Evolutionary conservation across 2,113 vertebrate species (phyloP).

Genomic region (Herpetotheres cachinnans): DNA sequence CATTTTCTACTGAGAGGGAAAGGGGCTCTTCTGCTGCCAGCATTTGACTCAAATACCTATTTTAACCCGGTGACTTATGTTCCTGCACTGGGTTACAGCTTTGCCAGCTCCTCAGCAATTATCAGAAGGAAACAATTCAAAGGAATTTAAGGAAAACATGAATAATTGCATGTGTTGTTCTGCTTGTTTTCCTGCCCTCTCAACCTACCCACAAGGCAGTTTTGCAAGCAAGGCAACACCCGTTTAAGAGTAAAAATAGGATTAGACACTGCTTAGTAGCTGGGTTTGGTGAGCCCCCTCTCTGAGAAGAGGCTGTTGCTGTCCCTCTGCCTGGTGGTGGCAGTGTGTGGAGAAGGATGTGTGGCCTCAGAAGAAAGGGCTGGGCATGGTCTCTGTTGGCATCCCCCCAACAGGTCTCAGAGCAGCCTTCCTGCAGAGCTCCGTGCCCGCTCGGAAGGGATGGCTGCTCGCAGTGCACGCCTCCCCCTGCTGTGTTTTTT

Average conservation of each 20-base stretch:
- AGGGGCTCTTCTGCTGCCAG: neutral
- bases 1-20: neutral
- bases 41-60: neutral
- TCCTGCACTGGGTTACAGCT: neutral
- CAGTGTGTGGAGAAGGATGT: neutral
- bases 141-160: neutral
- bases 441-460: rapidly evolving
- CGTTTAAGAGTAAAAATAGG: neutral
- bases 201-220: neutral
- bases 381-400: neutral
- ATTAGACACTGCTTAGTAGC: neutral
- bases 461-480: neutral
- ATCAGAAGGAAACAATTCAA: neutral
- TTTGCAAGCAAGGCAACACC: neutral
- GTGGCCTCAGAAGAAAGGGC: neutral
- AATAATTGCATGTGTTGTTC: neutral
- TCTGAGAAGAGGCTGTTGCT: neutral
- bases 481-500: neutral
- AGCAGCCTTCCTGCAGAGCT: neutral
- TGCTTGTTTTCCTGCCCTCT: neutral
- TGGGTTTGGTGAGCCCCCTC: neutral
- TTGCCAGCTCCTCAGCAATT: neutral
- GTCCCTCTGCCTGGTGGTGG: neutral
- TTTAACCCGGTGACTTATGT: neutral
- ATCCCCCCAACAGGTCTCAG: neutral